Evolutionary conservation across 1,140 invertebrate genomes (phyloP).

Genomic region (Anoplophora glabripennis): DNA sequence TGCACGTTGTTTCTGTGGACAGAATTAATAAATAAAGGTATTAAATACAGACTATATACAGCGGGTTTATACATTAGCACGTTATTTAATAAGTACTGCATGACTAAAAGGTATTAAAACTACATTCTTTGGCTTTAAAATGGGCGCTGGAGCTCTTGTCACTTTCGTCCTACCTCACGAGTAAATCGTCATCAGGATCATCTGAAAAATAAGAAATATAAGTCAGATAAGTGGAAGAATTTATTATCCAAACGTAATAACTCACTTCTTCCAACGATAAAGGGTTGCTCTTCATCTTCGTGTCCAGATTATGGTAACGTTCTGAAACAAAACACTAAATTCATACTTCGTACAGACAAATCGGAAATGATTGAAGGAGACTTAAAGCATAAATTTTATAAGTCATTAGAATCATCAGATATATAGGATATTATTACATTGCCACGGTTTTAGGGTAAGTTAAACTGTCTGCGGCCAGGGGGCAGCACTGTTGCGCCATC

Average conservation of each 20-base stretch:
- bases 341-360: too few relatives aligned
- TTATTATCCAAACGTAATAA: slow-evolving; percentile 10
- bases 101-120: not conserved
- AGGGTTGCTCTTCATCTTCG: slow-evolving; percentile 71
- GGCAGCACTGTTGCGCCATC: too few relatives aligned
- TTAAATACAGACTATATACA: not conserved
- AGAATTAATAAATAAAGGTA: not conserved
- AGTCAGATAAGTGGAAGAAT: slow-evolving; percentile 14
- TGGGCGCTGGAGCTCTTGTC: too few relatives aligned
- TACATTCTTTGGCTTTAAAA: not conserved
- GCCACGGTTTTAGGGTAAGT: too few relatives aligned
- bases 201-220: slow-evolving; percentile 52
- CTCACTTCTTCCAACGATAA: slow-evolving; percentile 70
- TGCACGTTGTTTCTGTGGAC: not conserved
- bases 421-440: too few relatives aligned
- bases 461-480: too few relatives aligned
- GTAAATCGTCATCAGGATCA: slow-evolving; percentile 71
- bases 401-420: too few relatives aligned
- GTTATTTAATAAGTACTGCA: slow-evolving; percentile 12
- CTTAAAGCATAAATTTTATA: not conserved
- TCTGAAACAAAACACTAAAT: slow-evolving; percentile 54
- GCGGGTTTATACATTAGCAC: not conserved
- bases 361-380: too few relatives aligned
- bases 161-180: slow-evolving; percentile 55
- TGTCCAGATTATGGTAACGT: slow-evolving; percentile 66